These are phyloP conservation scores for Euspilapteryx auroguttella DNA, from an alignment of 2,888 invertebrate genomes.

Conservation along the genomic window DNA sequence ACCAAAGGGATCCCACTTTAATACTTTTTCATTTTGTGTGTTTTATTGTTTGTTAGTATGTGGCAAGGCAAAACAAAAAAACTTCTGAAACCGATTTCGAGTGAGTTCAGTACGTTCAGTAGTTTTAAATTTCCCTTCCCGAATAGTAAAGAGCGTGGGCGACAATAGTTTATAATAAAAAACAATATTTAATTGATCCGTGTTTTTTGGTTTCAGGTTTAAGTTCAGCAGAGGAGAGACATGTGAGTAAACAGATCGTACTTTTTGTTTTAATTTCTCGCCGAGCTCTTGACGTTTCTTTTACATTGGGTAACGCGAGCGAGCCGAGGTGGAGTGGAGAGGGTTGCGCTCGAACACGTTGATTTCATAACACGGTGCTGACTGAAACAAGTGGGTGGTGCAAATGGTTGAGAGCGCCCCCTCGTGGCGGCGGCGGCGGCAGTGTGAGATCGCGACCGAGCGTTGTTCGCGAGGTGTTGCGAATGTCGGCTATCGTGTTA, in stretches of 20 bases:
- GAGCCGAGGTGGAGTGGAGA: conserved; percentile 27
- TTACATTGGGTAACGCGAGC: conserved; percentile 49
- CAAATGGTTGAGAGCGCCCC: conserved; percentile 17
- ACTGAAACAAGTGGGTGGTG: conserved; percentile 55
- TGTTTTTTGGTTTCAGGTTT: conserved; percentile 43
- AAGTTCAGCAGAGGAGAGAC: conserved; percentile 56
- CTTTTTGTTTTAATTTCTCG: neutral
- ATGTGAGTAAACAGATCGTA: conserved; percentile 28
- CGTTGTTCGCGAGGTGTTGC: conserved; percentile 51
- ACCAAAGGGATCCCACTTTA: too few species aligned
- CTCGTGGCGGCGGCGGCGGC: neutral
- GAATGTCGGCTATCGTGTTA: conserved; percentile 48
- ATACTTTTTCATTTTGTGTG: too few species aligned
- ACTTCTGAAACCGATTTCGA: too few species aligned
- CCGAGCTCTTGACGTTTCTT: conserved; percentile 15
- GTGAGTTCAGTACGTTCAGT: too few species aligned
- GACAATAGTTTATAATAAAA: too few species aligned
- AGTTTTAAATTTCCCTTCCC: neutral
- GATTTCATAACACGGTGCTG: conserved; percentile 56
- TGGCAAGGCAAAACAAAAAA: too few species aligned
- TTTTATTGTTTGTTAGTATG: too few species aligned
- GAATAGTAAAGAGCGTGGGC: neutral
- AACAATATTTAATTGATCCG: too few species aligned
- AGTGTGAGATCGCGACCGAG: conserved; percentile 28
- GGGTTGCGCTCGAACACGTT: conserved; percentile 57